A percentile compares a stretch with the other conserved stretches of the same genome.
These are phyloP conservation scores for Scopus umbretta DNA, from an alignment of 2,113 vertebrate species.

Conservation along the genomic window DNA sequence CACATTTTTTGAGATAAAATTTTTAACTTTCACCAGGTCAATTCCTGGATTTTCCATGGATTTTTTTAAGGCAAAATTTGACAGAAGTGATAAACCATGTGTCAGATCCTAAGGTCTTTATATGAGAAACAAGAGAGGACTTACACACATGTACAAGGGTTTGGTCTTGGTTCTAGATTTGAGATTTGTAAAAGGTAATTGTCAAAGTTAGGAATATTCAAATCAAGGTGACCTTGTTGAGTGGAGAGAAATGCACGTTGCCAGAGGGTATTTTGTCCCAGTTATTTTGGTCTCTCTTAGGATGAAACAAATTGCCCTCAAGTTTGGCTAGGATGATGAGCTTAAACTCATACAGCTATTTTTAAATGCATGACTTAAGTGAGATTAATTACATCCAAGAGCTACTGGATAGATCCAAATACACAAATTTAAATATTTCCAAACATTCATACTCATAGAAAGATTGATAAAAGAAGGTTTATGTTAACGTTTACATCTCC, in stretches of 20 bases:
- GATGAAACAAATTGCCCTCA: background rate
- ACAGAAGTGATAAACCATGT: background rate
- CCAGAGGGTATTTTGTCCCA: background rate
- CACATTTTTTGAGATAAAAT: background rate
- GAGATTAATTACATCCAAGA: background rate
- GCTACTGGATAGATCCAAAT: background rate
- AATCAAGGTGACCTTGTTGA: background rate
- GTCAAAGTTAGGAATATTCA: background rate
- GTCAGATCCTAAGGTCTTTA: background rate
- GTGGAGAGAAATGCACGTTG: background rate
- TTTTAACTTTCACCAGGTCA: background rate
- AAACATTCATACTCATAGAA: background rate
- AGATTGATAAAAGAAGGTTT: background rate
- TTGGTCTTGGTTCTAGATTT: background rate
- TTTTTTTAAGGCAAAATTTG: background rate
- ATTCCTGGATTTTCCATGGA: background rate
- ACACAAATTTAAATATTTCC: background rate
- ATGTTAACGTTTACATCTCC: background rate
- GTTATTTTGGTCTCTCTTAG: background rate
- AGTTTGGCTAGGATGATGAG: background rate
- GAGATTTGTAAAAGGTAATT: background rate
- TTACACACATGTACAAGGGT: background rate
- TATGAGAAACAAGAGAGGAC: background rate
- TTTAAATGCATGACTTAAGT: background rate
- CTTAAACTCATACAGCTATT: background rate